Percentiles rank a stretch among this genome's conserved stretches.
phyloP scores from a whole-genome alignment of 2,888 invertebrate species.

The Agonopterix arenella region DNA sequence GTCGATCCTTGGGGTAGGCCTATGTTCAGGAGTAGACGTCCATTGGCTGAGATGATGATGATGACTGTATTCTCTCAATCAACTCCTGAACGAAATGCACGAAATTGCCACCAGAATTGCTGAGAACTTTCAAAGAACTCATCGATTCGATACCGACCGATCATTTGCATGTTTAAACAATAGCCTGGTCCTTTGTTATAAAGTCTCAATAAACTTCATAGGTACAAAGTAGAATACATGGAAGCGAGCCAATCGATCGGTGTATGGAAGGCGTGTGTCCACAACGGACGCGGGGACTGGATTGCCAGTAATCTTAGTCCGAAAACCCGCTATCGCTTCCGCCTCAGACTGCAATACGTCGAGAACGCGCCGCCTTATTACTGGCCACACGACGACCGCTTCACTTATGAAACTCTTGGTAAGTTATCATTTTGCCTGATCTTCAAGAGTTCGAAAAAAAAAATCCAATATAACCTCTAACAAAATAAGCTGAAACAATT shows the following conservation, averaged over 20 bases:
- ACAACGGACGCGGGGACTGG: slow-evolving; percentile 39
- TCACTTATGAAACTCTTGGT: slow-evolving; percentile 87
- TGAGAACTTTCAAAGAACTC: no score
- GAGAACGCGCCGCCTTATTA: slow-evolving; percentile 74
- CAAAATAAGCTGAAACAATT: no score
- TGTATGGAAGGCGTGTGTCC: slow-evolving; percentile 37
- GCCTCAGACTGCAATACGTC: slow-evolving; percentile 81
- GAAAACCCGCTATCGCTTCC: slow-evolving; percentile 86
- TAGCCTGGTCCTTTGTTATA: neutral
- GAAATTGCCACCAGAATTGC: no score
- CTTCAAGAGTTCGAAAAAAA: no score
- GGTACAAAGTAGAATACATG: slow-evolving; percentile 56
- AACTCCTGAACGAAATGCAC: no score
- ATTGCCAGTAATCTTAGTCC: slow-evolving; percentile 77
- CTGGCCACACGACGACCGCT: slow-evolving; percentile 85
- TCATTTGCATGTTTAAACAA: neutral
- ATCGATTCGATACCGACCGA: no score
- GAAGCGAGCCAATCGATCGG: slow-evolving; percentile 65
- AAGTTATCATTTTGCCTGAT: slow-evolving; percentile 17
- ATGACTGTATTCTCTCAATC: no score
- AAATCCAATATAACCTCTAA: no score
- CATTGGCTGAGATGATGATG: no score
- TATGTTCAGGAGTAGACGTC: no score
- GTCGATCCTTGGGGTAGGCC: no score
- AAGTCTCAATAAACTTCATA: slow-evolving; percentile 14